Percentiles rank a stretch among this genome's conserved stretches.
phyloP scores from a whole-genome alignment of 2,888 invertebrate species.

The Ashinkailepas kermadecensis region DNA sequence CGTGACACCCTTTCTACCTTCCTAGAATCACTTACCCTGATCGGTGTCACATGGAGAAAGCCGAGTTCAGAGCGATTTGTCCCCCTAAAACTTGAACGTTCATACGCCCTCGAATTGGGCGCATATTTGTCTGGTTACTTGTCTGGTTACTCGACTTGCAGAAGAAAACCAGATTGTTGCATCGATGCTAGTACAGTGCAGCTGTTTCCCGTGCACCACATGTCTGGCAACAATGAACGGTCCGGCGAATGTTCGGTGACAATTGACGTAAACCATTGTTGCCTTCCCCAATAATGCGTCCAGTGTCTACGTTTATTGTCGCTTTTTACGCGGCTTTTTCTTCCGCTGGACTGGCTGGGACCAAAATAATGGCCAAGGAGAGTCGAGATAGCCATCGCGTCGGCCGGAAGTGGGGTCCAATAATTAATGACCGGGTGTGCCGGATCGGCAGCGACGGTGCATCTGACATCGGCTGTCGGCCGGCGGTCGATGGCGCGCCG shows the following conservation, averaged over 20 bases:
- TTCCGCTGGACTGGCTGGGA: not conserved
- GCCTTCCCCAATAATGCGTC: constrained; percentile 9
- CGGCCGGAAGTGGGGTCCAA: not conserved
- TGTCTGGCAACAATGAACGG: not conserved
- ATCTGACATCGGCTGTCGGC: not conserved
- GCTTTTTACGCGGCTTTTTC: not conserved
- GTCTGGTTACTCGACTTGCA: no score
- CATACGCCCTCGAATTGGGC: no score
- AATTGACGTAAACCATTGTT: constrained; percentile 1
- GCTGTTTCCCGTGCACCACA: not conserved
- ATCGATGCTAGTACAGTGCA: no score
- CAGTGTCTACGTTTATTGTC: not conserved
- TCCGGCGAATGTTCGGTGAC: not conserved
- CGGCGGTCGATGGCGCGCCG: not conserved
- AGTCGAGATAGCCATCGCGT: constrained; percentile 2
- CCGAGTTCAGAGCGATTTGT: no score
- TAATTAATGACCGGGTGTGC: not conserved
- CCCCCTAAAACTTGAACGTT: no score
- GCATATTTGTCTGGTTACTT: no score
- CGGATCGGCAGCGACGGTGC: not conserved
- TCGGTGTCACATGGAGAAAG: no score
- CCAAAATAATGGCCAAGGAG: constrained; percentile 22
- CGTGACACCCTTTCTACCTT: no score
- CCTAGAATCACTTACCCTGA: no score
- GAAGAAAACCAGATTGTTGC: no score